A percentile compares a stretch with the other conserved stretches of the same genome.
phyloP scores from a whole-genome alignment of 2,888 invertebrate genomes.

The Lasius fuliginosus region DNA sequence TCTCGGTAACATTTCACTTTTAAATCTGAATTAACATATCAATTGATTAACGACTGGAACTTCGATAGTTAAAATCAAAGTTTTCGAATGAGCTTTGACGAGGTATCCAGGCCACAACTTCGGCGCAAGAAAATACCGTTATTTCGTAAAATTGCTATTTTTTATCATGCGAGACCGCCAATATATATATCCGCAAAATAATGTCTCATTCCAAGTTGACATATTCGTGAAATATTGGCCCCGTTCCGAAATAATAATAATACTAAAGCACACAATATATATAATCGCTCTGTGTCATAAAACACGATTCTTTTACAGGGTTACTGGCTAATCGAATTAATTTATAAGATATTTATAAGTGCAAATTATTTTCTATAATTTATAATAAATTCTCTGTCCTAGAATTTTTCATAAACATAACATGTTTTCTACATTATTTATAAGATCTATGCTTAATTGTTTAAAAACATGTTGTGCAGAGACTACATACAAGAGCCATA shows the following conservation, averaged over 20 bases:
- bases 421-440: constrained; percentile 19
- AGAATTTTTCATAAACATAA: constrained; percentile 12
- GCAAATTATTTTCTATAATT: constrained; percentile 6
- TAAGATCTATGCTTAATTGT: constrained; percentile 21
- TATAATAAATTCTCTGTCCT: not conserved
- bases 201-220: constrained; percentile 20
- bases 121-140: constrained; percentile 49
- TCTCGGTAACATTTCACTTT: not conserved
- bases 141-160: constrained; percentile 57
- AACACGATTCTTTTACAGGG: not conserved
- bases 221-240: constrained; percentile 47
- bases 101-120: constrained; percentile 62
- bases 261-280: not conserved
- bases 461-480: constrained; percentile 32
- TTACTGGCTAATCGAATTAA: not conserved
- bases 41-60: not conserved
- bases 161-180: not conserved
- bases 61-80: not conserved
- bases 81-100: constrained; percentile 1
- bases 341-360: constrained; percentile 10
- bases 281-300: not conserved
- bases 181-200: constrained; percentile 5
- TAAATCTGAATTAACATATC: not conserved
- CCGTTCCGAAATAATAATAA: constrained; percentile 48
- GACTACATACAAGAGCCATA: not conserved